Evolutionary conservation across 2,113 vertebrate species (phyloP).

Genomic region (Ailuropoda melanoleuca): DNA sequence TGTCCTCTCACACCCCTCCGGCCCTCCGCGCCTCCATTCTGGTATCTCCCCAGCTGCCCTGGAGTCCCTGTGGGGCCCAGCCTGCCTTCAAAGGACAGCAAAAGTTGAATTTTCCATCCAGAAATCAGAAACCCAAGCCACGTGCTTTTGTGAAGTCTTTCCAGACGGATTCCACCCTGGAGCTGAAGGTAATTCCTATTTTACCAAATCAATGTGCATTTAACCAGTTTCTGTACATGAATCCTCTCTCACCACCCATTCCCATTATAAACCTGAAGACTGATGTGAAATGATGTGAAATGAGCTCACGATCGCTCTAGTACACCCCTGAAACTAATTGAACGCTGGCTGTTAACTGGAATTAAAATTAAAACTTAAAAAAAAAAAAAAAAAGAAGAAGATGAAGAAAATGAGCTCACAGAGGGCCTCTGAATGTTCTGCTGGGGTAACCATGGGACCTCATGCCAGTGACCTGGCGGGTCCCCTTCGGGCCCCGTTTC

Average conservation of each 20-base stretch:
- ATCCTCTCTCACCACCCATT: neutral
- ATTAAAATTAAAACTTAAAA: neutral
- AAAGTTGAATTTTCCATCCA: conserved; percentile 10
- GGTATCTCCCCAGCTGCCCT: neutral
- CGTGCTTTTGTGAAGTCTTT: neutral
- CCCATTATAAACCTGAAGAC: neutral
- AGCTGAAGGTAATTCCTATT: neutral
- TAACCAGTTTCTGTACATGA: neutral
- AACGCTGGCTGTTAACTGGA: neutral
- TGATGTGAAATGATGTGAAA: neutral
- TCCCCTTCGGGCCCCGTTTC: neutral
- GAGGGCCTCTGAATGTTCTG: neutral
- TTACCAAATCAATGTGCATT: neutral
- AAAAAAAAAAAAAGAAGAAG: neutral
- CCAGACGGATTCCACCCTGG: neutral
- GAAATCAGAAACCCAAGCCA: neutral
- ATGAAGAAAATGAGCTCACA: neutral
- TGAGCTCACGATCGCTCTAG: neutral
- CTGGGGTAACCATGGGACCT: neutral
- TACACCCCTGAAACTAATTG: neutral
- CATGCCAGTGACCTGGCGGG: neutral
- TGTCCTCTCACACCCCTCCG: neutral
- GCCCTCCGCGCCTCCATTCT: neutral
- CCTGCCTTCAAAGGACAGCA: neutral
- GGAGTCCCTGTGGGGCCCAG: neutral